Evolutionary conservation across 2,113 vertebrate genomes (phyloP).

Genomic region (Lota lota): DNA sequence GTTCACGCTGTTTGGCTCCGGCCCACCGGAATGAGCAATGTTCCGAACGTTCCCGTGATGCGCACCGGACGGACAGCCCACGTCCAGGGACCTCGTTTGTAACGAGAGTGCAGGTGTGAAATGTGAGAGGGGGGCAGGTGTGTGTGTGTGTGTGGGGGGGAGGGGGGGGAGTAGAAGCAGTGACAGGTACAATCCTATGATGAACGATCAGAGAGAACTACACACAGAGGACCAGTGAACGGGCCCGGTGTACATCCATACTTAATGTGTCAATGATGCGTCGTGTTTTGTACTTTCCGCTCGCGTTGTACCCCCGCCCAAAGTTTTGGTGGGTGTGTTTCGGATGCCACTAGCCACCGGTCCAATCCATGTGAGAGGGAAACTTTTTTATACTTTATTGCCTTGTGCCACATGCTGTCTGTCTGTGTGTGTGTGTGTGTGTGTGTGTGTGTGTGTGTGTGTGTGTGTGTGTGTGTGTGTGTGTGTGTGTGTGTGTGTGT

Average conservation of each 20-base stretch:
- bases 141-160: constrained; percentile 11
- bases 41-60: neutral
- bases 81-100: constrained; percentile 69
- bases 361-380: no score
- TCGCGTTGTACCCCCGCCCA: no score
- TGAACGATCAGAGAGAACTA: constrained; percentile 41
- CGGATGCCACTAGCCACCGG: no score
- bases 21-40: no score
- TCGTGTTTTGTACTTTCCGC: constrained; percentile 43
- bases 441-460: no score
- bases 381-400: no score
- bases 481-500: neutral
- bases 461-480: no score
- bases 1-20: no score
- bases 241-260: constrained; percentile 52
- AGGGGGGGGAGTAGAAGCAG: neutral
- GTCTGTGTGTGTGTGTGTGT: no score
- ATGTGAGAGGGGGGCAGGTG: constrained; percentile 46
- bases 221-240: neutral
- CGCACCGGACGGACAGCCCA: constrained; percentile 37
- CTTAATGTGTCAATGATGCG: constrained; percentile 56
- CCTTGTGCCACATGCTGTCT: no score
- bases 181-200: constrained; percentile 27
- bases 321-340: no score
- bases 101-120: constrained; percentile 51